phyloP scores from a whole-genome alignment of 2,113 vertebrate genomes.

The Deroptyus accipitrinus region DNA sequence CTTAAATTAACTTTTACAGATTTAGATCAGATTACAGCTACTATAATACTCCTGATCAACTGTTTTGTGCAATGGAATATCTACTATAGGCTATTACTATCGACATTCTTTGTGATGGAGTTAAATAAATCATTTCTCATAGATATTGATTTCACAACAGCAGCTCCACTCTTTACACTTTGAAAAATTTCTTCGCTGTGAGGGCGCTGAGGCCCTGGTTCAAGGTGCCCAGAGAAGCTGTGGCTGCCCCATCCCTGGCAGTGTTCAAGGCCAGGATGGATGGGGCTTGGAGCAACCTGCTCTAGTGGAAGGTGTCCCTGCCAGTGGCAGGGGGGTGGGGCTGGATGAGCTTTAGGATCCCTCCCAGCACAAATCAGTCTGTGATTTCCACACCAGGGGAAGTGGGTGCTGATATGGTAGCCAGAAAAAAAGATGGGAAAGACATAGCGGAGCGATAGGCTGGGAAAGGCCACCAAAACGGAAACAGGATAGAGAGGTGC shows the following conservation, averaged over 20 bases:
- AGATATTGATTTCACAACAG: not conserved
- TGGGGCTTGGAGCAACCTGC: not conserved
- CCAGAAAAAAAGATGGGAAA: not conserved
- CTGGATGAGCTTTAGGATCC: not conserved
- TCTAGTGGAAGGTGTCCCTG: not conserved
- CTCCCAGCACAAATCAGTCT: not conserved
- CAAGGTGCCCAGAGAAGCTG: not conserved
- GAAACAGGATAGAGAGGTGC: not conserved
- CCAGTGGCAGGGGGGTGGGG: not conserved
- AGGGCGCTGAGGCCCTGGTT: not conserved
- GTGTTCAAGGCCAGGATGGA: not conserved
- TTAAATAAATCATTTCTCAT: not conserved
- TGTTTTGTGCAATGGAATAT: not conserved
- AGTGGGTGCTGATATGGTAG: not conserved
- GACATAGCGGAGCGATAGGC: not conserved
- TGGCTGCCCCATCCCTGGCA: not conserved
- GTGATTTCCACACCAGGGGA: not conserved
- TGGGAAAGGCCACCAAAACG: not conserved
- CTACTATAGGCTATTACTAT: not conserved
- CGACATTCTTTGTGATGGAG: not conserved
- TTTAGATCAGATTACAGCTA: not conserved
- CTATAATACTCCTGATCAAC: not conserved
- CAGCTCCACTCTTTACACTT: not conserved
- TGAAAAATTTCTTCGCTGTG: not conserved
- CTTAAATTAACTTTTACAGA: not conserved